Evolutionary conservation across 2,888 invertebrate genomes (phyloP).

Genomic region (Drosophila tanythrix): DNA sequence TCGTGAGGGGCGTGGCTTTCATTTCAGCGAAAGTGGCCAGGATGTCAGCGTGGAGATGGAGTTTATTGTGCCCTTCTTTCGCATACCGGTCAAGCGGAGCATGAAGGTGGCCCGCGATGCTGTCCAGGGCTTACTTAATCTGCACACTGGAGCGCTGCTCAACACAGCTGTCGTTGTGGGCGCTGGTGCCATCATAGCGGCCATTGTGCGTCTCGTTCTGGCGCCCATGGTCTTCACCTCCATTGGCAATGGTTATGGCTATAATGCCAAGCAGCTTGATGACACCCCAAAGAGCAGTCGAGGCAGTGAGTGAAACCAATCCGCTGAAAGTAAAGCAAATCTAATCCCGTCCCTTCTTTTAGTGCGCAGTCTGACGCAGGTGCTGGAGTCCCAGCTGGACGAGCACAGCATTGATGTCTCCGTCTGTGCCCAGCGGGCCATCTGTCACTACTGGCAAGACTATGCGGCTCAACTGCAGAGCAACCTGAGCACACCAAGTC

Average conservation of each 20-base stretch:
- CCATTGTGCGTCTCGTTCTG: slow-evolving; percentile 65
- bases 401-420: slow-evolving; percentile 87
- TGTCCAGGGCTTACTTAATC: slow-evolving; percentile 85
- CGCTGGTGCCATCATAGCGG: slow-evolving; percentile 84
- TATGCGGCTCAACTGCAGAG: slow-evolving; percentile 71
- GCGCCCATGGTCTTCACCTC: slow-evolving; percentile 57
- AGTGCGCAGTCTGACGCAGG: slow-evolving; percentile 74
- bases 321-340: neutral
- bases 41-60: slow-evolving; percentile 86
- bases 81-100: slow-evolving; percentile 86
- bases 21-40: slow-evolving; percentile 75
- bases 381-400: slow-evolving; percentile 86
- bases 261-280: slow-evolving; percentile 24
- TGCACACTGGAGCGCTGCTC: slow-evolving; percentile 87
- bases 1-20: slow-evolving; percentile 77
- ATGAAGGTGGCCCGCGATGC: slow-evolving; percentile 77
- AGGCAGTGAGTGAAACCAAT: slow-evolving; percentile 35
- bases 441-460: slow-evolving; percentile 86
- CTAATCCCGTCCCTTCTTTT: neutral
- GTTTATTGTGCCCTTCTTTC: slow-evolving; percentile 87
- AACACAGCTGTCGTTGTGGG: slow-evolving; percentile 86
- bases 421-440: slow-evolving; percentile 87
- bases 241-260: slow-evolving; percentile 28
- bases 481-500: slow-evolving; percentile 70
- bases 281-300: slow-evolving; percentile 18